These are phyloP conservation scores for Drosophila melanogaster DNA, from an alignment of 1,140 invertebrate species.

Conservation along the genomic window DNA sequence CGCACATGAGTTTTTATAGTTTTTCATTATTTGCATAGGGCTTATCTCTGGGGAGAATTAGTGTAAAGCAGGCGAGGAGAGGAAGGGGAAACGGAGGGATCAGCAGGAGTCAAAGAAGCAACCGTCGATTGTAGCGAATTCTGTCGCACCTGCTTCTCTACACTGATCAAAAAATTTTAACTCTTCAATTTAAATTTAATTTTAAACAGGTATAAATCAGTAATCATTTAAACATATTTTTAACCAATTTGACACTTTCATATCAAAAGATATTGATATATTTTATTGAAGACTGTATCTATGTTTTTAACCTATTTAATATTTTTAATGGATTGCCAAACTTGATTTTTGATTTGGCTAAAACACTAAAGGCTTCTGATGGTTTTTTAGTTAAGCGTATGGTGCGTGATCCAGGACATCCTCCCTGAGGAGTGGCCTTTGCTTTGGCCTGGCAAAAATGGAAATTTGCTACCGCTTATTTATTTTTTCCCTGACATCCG, in stretches of 20 bases:
- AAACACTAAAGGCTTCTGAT: neutral
- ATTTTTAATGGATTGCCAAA: neutral
- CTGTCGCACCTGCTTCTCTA: conserved; percentile 60
- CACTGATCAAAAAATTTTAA: no score
- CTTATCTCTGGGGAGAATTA: conserved; percentile 75
- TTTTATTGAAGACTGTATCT: no score
- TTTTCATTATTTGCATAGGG: conserved; percentile 82
- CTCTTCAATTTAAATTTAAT: no score
- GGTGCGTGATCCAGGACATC: conserved; percentile 33
- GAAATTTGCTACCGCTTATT: conserved; percentile 82
- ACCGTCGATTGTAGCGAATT: conserved; percentile 64
- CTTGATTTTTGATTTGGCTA: neutral
- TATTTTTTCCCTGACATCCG: conserved; percentile 56
- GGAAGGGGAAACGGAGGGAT: conserved; percentile 8
- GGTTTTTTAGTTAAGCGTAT: conserved; percentile 26
- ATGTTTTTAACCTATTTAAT: no score
- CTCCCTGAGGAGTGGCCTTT: conserved; percentile 44
- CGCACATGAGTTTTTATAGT: conserved; percentile 80
- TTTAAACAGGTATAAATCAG: no score
- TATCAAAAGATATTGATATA: no score
- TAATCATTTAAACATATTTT: no score
- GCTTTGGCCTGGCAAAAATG: conserved; percentile 71
- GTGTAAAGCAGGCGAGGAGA: conserved; percentile 32
- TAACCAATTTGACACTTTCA: no score
- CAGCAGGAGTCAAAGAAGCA: conserved; percentile 45